A percentile compares a stretch with the other conserved stretches of the same genome.
Evolutionary conservation across 1,140 invertebrate genomes (phyloP).

Genomic region (Hyposmocoma kahamanoa): DNA sequence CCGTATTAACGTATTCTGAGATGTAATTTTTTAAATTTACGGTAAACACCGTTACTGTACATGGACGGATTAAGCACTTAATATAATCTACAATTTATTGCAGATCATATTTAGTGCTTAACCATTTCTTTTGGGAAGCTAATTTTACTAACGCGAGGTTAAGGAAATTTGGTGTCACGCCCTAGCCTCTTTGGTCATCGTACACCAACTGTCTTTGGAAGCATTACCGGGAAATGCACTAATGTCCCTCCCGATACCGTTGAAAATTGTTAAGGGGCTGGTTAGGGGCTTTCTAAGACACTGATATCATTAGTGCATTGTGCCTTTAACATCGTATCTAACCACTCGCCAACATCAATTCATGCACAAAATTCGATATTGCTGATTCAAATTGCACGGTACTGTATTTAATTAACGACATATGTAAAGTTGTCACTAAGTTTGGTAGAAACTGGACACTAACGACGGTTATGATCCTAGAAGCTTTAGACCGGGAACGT

Average conservation of each 20-base stretch:
- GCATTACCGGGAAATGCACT: slow-evolving; percentile 70
- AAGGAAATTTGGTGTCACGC: slow-evolving; percentile 22
- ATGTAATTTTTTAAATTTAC: no score
- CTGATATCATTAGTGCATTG: slow-evolving; percentile 71
- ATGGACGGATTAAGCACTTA: no score
- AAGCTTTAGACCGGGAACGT: slow-evolving; percentile 42
- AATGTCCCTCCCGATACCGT: slow-evolving; percentile 63
- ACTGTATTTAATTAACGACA: neutral
- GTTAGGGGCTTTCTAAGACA: slow-evolving; percentile 69
- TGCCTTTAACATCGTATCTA: slow-evolving; percentile 47
- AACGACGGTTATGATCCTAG: slow-evolving; percentile 48
- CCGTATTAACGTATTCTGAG: no score
- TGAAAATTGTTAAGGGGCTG: slow-evolving; percentile 72
- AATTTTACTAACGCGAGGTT: no score
- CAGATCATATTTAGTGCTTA: no score
- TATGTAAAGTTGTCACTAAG: slow-evolving; percentile 29
- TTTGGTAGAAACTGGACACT: slow-evolving; percentile 48
- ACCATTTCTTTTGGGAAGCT: no score
- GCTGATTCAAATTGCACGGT: neutral
- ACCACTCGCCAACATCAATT: slow-evolving; percentile 11
- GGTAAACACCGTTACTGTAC: no score
- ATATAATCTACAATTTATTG: no score
- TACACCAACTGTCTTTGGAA: slow-evolving; percentile 61
- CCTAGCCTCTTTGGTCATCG: slow-evolving; percentile 51
- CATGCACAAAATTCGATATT: slow-evolving; percentile 22